Percentiles rank a stretch among this genome's conserved stretches.
Evolutionary conservation across 2,113 vertebrate species (phyloP).

Genomic region (Apodemus sylvaticus): DNA sequence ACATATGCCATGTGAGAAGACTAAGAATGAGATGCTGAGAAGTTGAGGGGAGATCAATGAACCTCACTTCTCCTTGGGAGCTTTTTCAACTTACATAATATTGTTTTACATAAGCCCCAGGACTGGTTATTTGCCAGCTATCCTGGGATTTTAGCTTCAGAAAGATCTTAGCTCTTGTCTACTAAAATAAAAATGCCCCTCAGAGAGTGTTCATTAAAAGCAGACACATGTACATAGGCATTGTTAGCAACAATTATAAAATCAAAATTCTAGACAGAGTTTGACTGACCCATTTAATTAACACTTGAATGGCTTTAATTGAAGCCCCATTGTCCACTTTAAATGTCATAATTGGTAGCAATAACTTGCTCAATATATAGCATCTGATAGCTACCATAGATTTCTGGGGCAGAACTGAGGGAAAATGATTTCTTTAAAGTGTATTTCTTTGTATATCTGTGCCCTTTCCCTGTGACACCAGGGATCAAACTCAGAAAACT

Average conservation of each 20-base stretch:
- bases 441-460: not conserved
- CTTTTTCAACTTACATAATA: not conserved
- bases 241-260: constrained; percentile 61
- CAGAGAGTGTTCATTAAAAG: constrained; percentile 54
- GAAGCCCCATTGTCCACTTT: constrained; percentile 9
- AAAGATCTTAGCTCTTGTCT: constrained; percentile 54
- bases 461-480: not conserved
- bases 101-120: constrained; percentile 39
- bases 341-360: not conserved
- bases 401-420: not conserved
- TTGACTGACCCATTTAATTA: constrained; percentile 62
- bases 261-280: constrained; percentile 42
- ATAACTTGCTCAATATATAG: constrained; percentile 17
- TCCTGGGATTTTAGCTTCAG: constrained; percentile 35
- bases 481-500: not conserved
- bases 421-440: not conserved
- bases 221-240: constrained; percentile 46
- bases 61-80: not conserved
- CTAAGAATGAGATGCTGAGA: not conserved
- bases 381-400: not conserved
- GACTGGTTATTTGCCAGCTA: constrained; percentile 5
- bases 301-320: constrained; percentile 28
- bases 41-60: not conserved
- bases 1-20: not conserved
- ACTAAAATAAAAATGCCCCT: constrained; percentile 42